These are phyloP conservation scores for Tapera naevia DNA, from an alignment of 2,797 vertebrate species.

Conservation along the genomic window DNA sequence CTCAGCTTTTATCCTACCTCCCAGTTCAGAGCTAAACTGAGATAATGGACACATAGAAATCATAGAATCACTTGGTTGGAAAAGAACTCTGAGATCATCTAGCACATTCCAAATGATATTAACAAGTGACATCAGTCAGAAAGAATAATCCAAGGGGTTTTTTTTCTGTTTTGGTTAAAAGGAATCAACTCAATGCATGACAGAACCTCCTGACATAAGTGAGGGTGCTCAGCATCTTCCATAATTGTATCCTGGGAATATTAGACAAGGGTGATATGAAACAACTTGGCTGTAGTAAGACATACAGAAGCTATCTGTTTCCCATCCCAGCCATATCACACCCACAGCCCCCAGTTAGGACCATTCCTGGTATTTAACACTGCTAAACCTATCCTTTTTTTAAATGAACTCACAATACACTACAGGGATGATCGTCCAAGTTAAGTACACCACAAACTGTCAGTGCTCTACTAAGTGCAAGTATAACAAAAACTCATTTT, in stretches of 20 bases:
- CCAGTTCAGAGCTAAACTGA: neutral
- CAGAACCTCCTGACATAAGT: accelerated
- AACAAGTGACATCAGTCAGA: neutral
- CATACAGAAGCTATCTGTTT: neutral
- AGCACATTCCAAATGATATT: neutral
- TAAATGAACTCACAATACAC: neutral
- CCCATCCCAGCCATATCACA: neutral
- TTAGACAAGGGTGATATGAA: neutral
- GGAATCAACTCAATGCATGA: neutral
- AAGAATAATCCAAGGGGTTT: neutral
- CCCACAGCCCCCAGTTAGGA: neutral
- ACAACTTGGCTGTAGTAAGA: neutral
- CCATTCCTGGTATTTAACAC: neutral
- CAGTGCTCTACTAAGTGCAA: neutral
- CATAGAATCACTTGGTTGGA: too few species aligned
- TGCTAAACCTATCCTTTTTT: neutral
- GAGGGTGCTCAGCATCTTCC: neutral
- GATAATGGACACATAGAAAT: neutral
- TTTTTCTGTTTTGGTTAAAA: neutral
- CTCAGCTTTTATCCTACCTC: neutral
- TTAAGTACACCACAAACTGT: neutral
- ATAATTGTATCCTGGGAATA: neutral
- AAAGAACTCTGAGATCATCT: too few species aligned
- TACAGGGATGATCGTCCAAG: neutral
- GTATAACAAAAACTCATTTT: neutral